Evolutionary conservation across 2,113 vertebrate species (phyloP).

Genomic region (Gymnarchus niloticus): DNA sequence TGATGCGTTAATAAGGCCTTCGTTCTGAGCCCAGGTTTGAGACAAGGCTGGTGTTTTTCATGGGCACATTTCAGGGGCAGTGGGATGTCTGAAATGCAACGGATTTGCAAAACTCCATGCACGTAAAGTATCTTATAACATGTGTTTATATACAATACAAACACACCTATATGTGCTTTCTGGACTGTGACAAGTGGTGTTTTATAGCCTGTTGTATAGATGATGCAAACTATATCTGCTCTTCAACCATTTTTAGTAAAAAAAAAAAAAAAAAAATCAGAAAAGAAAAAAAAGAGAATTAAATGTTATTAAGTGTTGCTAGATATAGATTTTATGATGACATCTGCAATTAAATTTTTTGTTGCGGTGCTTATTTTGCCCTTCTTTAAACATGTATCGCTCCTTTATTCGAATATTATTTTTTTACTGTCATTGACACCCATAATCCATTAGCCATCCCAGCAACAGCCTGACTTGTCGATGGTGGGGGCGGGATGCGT

Average conservation of each 20-base stretch:
- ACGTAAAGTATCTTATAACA: constrained; percentile 98
- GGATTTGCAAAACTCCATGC: constrained; percentile 86
- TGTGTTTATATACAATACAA: constrained; percentile 99
- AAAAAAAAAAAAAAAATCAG: constrained; percentile 50
- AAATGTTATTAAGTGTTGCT: constrained; percentile 95
- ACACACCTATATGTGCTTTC: constrained; percentile 99
- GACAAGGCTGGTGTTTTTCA: constrained; percentile 72
- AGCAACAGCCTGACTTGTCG: constrained; percentile 45
- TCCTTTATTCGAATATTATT: constrained; percentile 63
- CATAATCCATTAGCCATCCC: constrained; percentile 29
- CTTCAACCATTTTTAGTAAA: constrained; percentile 92
- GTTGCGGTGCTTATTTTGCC: constrained; percentile 46
- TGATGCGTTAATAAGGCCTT: constrained; percentile 83
- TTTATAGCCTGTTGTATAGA: constrained; percentile 99
- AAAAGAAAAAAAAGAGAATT: constrained; percentile 47
- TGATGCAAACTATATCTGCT: constrained; percentile 98
- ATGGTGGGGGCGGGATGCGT: constrained; percentile 29
- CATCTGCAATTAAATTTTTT: constrained; percentile 74
- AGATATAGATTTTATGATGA: constrained; percentile 92
- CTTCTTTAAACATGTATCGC: constrained; percentile 71
- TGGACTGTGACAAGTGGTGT: constrained; percentile 99
- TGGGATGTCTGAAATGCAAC: constrained; percentile 47
- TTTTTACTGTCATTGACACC: constrained; percentile 54
- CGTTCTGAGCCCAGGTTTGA: constrained; percentile 73
- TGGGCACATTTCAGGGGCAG: constrained; percentile 55